phyloP scores from a whole-genome alignment of 2,888 invertebrate species.

The Flabesymbios commensalis region DNA sequence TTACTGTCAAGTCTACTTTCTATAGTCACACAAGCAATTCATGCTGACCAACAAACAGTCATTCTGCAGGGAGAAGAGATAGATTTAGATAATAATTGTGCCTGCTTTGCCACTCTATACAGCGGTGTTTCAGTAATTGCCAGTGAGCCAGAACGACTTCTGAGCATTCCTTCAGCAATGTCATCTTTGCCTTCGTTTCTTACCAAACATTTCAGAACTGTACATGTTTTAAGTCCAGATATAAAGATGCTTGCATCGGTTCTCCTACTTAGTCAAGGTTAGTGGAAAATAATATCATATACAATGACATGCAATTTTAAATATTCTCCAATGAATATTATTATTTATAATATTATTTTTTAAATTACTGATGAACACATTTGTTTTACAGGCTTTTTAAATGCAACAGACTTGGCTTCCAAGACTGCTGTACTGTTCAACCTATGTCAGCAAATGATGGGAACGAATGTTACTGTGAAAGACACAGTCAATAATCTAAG shows the following conservation, averaged over 20 bases:
- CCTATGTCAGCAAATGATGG: slow-evolving; percentile 48
- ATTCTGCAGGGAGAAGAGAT: slow-evolving; percentile 49
- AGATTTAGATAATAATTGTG: slow-evolving; percentile 31
- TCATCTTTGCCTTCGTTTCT: slow-evolving; percentile 48
- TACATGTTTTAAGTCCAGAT: slow-evolving; percentile 51
- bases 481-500: slow-evolving; percentile 39
- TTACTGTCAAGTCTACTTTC: slow-evolving; percentile 51
- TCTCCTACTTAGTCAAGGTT: slow-evolving; percentile 56
- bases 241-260: slow-evolving; percentile 46
- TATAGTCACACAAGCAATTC: slow-evolving; percentile 47
- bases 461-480: slow-evolving; percentile 47
- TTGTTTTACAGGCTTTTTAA: slow-evolving; percentile 45
- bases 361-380: too few species aligned
- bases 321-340: too few species aligned
- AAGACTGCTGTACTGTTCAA: slow-evolving; percentile 49
- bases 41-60: slow-evolving; percentile 45
- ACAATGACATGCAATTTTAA: not conserved
- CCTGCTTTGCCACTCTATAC: slow-evolving; percentile 51
- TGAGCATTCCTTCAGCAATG: slow-evolving; percentile 47
- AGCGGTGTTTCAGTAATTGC: slow-evolving; percentile 33
- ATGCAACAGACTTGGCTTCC: slow-evolving; percentile 46
- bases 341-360: too few species aligned
- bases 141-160: slow-evolving; percentile 48
- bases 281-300: not conserved
- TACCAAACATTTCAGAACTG: slow-evolving; percentile 51